phyloP scores from a whole-genome alignment of 2,888 invertebrate genomes.

The Invenusta paracnida region DNA sequence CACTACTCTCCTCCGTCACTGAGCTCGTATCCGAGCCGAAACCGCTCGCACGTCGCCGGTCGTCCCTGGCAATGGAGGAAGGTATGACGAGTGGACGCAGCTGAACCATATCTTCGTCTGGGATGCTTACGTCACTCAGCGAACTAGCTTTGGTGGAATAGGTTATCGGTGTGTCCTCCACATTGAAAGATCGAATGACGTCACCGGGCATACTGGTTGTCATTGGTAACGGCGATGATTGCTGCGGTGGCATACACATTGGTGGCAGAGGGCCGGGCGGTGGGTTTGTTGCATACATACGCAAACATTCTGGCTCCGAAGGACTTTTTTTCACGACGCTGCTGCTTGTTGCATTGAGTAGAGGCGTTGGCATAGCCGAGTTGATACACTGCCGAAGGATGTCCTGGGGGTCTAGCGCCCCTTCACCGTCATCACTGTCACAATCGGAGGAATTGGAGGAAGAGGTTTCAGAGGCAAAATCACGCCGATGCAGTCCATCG shows the following conservation, averaged over 20 bases:
- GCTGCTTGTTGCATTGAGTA: neutral
- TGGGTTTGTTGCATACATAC: neutral
- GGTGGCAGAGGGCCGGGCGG: neutral
- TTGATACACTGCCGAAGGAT: slow-evolving; percentile 26
- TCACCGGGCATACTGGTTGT: neutral
- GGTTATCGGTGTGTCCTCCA: slow-evolving; percentile 25
- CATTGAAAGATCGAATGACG: neutral
- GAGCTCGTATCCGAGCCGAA: slow-evolving; percentile 31
- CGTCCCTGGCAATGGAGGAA: neutral
- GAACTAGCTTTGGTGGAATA: slow-evolving; percentile 37
- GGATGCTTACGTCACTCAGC: slow-evolving; percentile 24
- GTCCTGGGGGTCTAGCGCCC: neutral
- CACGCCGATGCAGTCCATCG: neutral
- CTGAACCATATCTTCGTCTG: neutral
- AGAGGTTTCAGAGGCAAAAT: neutral
- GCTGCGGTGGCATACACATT: neutral
- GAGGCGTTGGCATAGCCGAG: slow-evolving; percentile 22
- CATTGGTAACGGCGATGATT: neutral
- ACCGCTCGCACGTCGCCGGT: neutral
- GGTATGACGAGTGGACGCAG: neutral
- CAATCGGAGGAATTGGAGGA: neutral
- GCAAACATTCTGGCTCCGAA: neutral
- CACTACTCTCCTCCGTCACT: neutral
- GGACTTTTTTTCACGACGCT: neutral
- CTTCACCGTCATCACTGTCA: neutral